phyloP scores from a whole-genome alignment of 2,797 vertebrate genomes.

The Macropodus opercularis region DNA sequence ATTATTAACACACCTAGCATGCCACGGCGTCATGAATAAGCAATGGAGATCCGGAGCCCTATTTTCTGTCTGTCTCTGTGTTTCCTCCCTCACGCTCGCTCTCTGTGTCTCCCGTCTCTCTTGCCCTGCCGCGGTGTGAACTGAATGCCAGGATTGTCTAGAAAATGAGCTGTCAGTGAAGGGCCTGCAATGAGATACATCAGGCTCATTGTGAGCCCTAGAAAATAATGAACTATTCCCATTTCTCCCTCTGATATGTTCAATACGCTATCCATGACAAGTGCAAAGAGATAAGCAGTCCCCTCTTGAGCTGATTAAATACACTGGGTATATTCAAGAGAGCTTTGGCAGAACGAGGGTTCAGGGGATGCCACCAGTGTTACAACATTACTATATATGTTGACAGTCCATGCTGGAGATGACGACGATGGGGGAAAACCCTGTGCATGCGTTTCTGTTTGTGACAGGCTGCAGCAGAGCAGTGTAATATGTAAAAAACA shows the following conservation, averaged over 20 bases:
- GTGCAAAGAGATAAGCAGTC: slow-evolving; percentile 79
- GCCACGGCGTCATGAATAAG: slow-evolving; percentile 82
- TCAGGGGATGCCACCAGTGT: slow-evolving; percentile 54
- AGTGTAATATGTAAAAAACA: slow-evolving; percentile 24
- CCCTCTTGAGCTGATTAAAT: slow-evolving; percentile 81
- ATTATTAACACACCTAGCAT: slow-evolving; percentile 85
- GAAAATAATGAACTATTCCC: slow-evolving; percentile 85
- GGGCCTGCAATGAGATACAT: slow-evolving; percentile 80
- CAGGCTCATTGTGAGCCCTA: slow-evolving; percentile 79
- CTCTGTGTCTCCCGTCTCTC: slow-evolving; percentile 40
- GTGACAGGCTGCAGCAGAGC: background rate
- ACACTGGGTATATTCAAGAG: slow-evolving; percentile 67
- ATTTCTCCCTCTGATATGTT: slow-evolving; percentile 80
- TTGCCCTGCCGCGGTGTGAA: slow-evolving; percentile 61
- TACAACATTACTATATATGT: slow-evolving; percentile 58
- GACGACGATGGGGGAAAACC: no score
- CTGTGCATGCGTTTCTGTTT: slow-evolving; percentile 33
- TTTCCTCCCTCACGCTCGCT: slow-evolving; percentile 49
- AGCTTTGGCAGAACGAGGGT: slow-evolving; percentile 62
- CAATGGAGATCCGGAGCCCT: slow-evolving; percentile 76
- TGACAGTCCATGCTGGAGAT: slow-evolving; percentile 42
- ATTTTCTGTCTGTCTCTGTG: slow-evolving; percentile 69
- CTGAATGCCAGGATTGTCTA: slow-evolving; percentile 81
- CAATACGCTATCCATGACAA: slow-evolving; percentile 82
- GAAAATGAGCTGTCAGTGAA: slow-evolving; percentile 85